These are phyloP conservation scores for Meloidogyne hapla DNA, from an alignment of 1,140 invertebrate species.

Conservation along the genomic window DNA sequence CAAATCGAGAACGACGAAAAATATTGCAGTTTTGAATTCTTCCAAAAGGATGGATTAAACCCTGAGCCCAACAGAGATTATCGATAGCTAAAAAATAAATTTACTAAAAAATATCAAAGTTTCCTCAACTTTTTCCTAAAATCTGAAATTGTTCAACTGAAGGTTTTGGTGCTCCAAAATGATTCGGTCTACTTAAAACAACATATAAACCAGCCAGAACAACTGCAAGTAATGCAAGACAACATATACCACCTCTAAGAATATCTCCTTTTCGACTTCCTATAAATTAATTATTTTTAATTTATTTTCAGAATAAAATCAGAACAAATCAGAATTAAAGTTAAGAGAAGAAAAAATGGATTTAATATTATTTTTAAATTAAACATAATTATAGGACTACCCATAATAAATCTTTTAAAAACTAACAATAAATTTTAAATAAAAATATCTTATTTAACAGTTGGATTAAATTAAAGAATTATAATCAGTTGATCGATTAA, in stretches of 20 bases:
- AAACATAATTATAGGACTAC: too few species aligned
- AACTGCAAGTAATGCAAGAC: constrained; percentile 18
- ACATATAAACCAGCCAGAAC: constrained; percentile 17
- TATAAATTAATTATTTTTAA: not conserved
- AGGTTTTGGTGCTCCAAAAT: not conserved
- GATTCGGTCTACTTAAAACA: constrained; percentile 9
- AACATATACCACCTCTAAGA: constrained; percentile 5
- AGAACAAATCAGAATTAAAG: too few species aligned
- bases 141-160: constrained; percentile 17
- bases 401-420: not conserved
- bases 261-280: constrained; percentile 18
- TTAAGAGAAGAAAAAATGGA: too few species aligned
- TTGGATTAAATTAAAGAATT: not conserved
- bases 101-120: not conserved
- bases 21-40: constrained; percentile 3
- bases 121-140: constrained; percentile 19
- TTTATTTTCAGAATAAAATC: too few species aligned
- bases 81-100: not conserved
- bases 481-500: too few species aligned
- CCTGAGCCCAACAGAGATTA: constrained; percentile 13
- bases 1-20: constrained; percentile 9
- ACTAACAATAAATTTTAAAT: not conserved
- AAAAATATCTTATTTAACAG: not conserved
- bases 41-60: not conserved
- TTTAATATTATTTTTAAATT: too few species aligned